Percentiles rank a stretch among this genome's conserved stretches.
Conservation (phyloP, 2,797 vertebrate species). For the Galaxias olidus region DNA sequence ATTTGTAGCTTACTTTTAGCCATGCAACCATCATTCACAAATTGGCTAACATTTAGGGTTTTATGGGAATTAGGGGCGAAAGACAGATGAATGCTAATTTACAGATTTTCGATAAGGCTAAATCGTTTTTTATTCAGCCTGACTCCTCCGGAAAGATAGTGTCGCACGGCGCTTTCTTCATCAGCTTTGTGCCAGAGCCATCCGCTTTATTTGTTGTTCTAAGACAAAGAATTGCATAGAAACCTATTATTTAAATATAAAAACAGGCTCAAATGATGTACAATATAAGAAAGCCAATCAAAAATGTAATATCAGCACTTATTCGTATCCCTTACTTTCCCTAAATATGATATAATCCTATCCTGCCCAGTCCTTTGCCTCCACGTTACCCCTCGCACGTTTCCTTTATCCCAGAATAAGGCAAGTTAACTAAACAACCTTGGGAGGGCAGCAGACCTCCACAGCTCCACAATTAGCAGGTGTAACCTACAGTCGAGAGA, state of each 20-base stretch:
- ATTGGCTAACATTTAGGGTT: too few relatives aligned
- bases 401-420: constrained; percentile 34
- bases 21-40: constrained; percentile 10
- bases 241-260: too few relatives aligned
- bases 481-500: too few relatives aligned
- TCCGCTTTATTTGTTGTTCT: too few relatives aligned
- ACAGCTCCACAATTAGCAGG: neutral
- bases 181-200: too few relatives aligned
- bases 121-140: too few relatives aligned
- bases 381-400: constrained; percentile 24
- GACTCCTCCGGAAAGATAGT: constrained; percentile 38
- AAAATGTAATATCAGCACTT: neutral
- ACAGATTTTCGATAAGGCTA: too few relatives aligned
- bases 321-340: neutral
- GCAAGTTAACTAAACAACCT: constrained; percentile 36
- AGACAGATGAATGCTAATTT: too few relatives aligned
- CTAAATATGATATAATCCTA: neutral
- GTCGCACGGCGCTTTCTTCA: constrained; percentile 22
- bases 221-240: too few relatives aligned
- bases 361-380: constrained; percentile 9
- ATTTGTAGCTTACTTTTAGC: too few relatives aligned
- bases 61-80: too few relatives aligned
- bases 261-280: too few relatives aligned
- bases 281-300: neutral
- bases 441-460: constrained; percentile 61